These are phyloP conservation scores for Ophiothrix spiculata DNA, from an alignment of 35 echinoderm and acorn worm species.

Conservation along the genomic window DNA sequence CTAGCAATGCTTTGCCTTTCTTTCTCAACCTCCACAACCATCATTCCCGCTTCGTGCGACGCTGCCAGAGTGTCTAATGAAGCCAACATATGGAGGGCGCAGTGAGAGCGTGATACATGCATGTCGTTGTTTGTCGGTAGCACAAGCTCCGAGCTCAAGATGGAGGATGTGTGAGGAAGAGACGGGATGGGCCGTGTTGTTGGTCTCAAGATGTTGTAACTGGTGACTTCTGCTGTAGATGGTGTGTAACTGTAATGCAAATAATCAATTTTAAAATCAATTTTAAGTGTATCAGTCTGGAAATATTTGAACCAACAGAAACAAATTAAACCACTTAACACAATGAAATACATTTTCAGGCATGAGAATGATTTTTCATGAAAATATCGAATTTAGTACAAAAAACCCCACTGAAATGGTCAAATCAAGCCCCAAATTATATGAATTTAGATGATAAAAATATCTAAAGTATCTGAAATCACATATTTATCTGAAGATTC, in stretches of 20 bases:
- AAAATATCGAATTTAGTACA: no score
- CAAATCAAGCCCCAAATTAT: no score
- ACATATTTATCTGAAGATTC: no score
- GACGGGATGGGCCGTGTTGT: conserved; percentile 10
- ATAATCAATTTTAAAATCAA: background rate
- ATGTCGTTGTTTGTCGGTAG: conserved; percentile 59
- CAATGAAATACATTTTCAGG: no score
- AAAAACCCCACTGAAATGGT: no score
- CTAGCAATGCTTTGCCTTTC: conserved; percentile 44
- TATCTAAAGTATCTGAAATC: no score
- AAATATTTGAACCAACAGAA: no score
- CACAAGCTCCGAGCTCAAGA: conserved; percentile 76
- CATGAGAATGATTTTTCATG: no score
- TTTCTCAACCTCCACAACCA: conserved; percentile 52
- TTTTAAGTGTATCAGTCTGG: background rate
- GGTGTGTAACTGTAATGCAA: conserved; percentile 17
- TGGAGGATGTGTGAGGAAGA: conserved; percentile 45
- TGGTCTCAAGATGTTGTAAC: conserved; percentile 61
- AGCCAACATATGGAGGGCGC: conserved; percentile 80
- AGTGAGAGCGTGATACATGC: conserved; percentile 58
- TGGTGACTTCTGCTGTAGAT: conserved; percentile 33
- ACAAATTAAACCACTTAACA: no score
- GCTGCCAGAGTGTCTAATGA: conserved; percentile 77
- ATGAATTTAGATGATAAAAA: no score
- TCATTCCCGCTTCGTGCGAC: conserved; percentile 57